These are phyloP conservation scores for Ginglymostoma cirratum DNA, from an alignment of 2,113 vertebrate species.

Conservation along the genomic window DNA sequence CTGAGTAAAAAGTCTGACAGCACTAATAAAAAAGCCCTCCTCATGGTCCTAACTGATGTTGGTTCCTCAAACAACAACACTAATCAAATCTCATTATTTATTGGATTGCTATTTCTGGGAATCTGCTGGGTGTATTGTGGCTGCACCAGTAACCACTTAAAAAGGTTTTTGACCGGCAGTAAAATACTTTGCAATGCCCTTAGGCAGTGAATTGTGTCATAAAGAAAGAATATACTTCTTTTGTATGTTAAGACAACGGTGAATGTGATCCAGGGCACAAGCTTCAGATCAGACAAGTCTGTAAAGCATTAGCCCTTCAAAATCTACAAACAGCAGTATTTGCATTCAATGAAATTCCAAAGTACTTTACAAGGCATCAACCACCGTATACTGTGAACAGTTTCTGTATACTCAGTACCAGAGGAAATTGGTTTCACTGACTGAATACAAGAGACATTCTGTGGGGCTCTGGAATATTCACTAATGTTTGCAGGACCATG, in stretches of 20 bases:
- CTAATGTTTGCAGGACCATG: background rate
- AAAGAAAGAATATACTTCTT: background rate
- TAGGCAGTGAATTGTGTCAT: background rate
- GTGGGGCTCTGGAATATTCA: background rate
- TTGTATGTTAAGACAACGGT: background rate
- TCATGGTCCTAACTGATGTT: background rate
- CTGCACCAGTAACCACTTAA: background rate
- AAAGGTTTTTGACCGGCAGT: background rate
- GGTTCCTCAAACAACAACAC: background rate
- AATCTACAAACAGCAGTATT: background rate
- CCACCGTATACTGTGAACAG: background rate
- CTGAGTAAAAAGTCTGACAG: background rate
- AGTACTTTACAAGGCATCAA: background rate
- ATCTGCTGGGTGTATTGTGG: background rate
- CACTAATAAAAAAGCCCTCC: background rate
- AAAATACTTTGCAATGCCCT: background rate
- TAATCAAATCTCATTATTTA: background rate
- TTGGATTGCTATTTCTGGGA: background rate
- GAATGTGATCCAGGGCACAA: background rate
- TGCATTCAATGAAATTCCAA: background rate
- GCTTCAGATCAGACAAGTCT: background rate
- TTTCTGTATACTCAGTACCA: background rate
- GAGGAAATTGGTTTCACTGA: background rate
- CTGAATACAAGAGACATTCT: background rate
- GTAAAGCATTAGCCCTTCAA: background rate